Base-by-base conservation (phyloP, 2,888 invertebrate genomes). In the Dryococelus australis region DNA sequence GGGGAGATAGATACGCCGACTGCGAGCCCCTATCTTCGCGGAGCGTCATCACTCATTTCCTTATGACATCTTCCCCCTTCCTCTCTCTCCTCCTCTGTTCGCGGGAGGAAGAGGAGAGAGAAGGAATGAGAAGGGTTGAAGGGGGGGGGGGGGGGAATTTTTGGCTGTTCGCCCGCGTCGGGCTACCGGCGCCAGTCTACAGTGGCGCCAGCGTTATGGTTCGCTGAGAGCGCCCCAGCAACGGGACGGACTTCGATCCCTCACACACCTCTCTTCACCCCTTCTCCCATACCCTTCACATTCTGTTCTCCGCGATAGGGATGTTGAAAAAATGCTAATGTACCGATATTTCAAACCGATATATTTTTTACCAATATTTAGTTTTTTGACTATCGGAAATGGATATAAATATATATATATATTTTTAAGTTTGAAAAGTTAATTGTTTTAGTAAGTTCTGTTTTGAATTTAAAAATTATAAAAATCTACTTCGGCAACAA, bases 11-110 rank as follows among this genome's bases (percentile, higher is more conserved):
- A 83, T 83, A 83, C 83, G 83, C 83, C 83, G 83, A 83, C 84
- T 85, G 85, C 81, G 65, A 28, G 87, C 53, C 86, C 87, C 84
- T 27, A 85, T 86, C 87, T 87, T 43, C 87, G 80, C 84, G 79
- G 84, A 16, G 85, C 51, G 88, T 87, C 87, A 89, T 89, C 88
- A 89, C 88, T 88, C 88, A 89, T 88, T 89, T 88, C 88, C 88
- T 87, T 88, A 86, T 88, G 88, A 88, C 88, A 89, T 88, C 87
- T 47, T 47, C 86, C 87, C 65, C 86, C 86, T 27, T 80, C 81
- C 53, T 79, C 83, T 78, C 85, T 43, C 26, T 5, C 2, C 12
- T 2, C 4, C 47, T 2, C 5, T 13, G 47, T 16, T 47, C 47
- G 47, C 47, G 47, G 47, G 53, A 86, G n/a, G 16, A 20, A 65